Evolutionary conservation across 2,113 vertebrate genomes (phyloP).

Genomic region (Dipodomys stephensi): DNA sequence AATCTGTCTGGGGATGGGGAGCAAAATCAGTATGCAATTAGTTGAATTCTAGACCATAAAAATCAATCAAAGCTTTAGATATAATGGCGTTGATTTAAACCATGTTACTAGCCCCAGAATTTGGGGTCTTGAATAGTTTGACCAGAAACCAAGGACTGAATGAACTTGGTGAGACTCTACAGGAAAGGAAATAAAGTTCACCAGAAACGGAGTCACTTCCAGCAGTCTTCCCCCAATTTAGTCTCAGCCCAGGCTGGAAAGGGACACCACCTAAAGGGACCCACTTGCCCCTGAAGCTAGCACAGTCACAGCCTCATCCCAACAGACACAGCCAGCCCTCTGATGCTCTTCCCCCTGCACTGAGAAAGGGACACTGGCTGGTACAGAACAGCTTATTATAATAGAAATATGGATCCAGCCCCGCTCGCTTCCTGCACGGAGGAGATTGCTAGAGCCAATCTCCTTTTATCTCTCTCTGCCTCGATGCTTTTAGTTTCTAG

Average conservation of each 20-base stretch:
- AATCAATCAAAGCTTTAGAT: neutral
- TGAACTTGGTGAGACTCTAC: neutral
- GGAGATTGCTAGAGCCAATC: conserved; percentile 38
- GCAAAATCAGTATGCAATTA: neutral
- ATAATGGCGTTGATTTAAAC: neutral
- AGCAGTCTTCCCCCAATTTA: neutral
- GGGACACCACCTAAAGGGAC: neutral
- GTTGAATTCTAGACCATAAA: neutral
- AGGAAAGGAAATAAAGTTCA: neutral
- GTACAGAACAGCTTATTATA: neutral
- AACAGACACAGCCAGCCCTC: neutral
- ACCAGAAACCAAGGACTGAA: conserved; percentile 17
- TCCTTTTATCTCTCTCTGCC: conserved; percentile 62
- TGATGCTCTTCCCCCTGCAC: neutral
- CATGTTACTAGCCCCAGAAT: neutral
- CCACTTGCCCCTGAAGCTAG: neutral
- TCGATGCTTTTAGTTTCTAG: conserved; percentile 50
- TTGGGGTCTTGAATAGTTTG: neutral
- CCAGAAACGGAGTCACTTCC: neutral
- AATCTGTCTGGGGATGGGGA: neutral
- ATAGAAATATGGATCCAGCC: conserved; percentile 53
- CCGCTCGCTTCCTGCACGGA: neutral
- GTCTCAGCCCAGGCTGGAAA: neutral
- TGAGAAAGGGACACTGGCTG: neutral
- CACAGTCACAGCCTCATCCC: neutral